phyloP scores from a whole-genome alignment of 2,113 vertebrate species.

The Mystacornis crossleyi region DNA sequence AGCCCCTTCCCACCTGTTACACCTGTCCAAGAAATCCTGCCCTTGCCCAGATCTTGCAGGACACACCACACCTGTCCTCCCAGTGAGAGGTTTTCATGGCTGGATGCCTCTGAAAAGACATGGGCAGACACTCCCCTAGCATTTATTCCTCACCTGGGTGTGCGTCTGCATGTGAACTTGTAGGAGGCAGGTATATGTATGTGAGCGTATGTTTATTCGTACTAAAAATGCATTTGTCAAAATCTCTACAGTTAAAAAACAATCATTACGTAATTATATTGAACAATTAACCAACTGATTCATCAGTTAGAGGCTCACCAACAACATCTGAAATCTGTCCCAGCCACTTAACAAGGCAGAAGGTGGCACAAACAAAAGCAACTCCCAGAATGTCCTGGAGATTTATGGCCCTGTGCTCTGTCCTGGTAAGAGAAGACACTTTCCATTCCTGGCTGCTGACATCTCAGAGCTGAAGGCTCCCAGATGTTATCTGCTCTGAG shows the following conservation, averaged over 20 bases:
- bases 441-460: background rate
- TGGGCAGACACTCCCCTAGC: constrained; percentile 8
- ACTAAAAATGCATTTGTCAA: constrained; percentile 36
- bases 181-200: background rate
- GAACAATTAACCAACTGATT: constrained; percentile 57
- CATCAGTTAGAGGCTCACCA: constrained; percentile 40
- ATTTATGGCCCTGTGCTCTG: background rate
- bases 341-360: background rate
- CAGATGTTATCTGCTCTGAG: background rate
- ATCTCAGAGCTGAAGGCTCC: background rate
- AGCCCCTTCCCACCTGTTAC: background rate
- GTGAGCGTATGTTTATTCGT: background rate
- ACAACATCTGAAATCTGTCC: constrained; percentile 34
- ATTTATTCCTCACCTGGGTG: constrained; percentile 20
- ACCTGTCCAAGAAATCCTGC: background rate
- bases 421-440: background rate
- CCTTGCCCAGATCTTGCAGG: background rate
- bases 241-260: constrained; percentile 58
- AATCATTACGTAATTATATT: constrained; percentile 45
- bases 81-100: background rate
- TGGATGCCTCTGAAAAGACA: background rate
- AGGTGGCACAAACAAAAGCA: constrained; percentile 19
- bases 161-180: background rate
- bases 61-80: background rate
- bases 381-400: background rate